Percentiles rank a stretch among this genome's conserved stretches.
Conservation (phyloP, 2,888 invertebrate genomes). For the Leptinotarsa rubiginosa region DNA sequence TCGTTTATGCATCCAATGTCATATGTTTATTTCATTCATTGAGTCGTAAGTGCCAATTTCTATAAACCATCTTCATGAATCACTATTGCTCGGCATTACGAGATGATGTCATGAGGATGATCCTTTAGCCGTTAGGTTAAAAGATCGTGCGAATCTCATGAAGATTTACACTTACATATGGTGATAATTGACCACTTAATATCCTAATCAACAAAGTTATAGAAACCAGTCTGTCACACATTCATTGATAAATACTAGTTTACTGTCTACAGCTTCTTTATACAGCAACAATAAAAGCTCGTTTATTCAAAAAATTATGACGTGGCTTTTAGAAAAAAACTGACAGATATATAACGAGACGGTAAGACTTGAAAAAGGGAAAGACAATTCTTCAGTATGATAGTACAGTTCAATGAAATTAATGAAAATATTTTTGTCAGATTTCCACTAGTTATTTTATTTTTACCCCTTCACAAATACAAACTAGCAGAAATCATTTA, state of each 20-base stretch:
- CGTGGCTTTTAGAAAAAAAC: too few relatives aligned
- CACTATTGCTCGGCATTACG: slow-evolving; percentile 49
- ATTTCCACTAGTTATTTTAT: too few relatives aligned
- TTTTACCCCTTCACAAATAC: too few relatives aligned
- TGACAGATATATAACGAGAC: too few relatives aligned
- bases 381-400: too few relatives aligned
- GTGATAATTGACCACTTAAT: slow-evolving; percentile 49
- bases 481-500: too few relatives aligned
- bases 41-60: slow-evolving; percentile 44
- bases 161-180: slow-evolving; percentile 48
- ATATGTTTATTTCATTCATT: slow-evolving; percentile 38
- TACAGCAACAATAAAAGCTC: too few relatives aligned
- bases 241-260: slow-evolving; percentile 43
- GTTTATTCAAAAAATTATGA: too few relatives aligned
- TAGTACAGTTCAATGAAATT: too few relatives aligned
- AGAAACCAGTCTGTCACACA: slow-evolving; percentile 44
- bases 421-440: too few relatives aligned
- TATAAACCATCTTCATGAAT: slow-evolving; percentile 41
- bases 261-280: neutral
- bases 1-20: slow-evolving; percentile 10
- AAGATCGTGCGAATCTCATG: slow-evolving; percentile 57
- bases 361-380: too few relatives aligned
- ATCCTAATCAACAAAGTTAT: slow-evolving; percentile 50
- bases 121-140: slow-evolving; percentile 54
- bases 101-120: slow-evolving; percentile 53